Conservation (phyloP, 2,888 invertebrate species). For the Bhutanitis thaidina region DNA sequence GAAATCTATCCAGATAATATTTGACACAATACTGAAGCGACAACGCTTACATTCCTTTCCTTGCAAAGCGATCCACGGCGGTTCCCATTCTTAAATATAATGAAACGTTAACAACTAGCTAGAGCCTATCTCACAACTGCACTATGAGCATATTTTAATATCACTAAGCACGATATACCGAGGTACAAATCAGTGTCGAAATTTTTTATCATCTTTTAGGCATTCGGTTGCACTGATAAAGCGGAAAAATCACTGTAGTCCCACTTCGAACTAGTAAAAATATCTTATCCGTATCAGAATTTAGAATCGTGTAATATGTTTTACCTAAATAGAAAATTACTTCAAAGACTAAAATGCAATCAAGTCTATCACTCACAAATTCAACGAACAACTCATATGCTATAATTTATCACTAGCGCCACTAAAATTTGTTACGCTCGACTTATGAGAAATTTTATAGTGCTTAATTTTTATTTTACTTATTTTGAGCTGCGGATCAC, state of each 20-base stretch:
- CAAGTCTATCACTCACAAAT: conserved; percentile 49
- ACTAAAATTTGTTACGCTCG: conserved; percentile 9
- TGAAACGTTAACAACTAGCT: conserved; percentile 67
- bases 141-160: conserved; percentile 73
- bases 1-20: conserved; percentile 5
- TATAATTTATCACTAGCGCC: conserved; percentile 15
- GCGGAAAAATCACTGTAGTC: conserved; percentile 35
- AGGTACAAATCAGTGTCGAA: conserved; percentile 36
- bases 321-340: conserved; percentile 41
- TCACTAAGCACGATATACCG: conserved; percentile 70
- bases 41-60: conserved; percentile 23
- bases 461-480: conserved; percentile 36
- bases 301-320: conserved; percentile 53
- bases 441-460: conserved; percentile 17
- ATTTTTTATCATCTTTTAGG: conserved; percentile 22
- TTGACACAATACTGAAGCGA: conserved; percentile 9
- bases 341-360: conserved; percentile 45
- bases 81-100: conserved; percentile 41
- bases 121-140: conserved; percentile 73
- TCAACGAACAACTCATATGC: conserved; percentile 26
- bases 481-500: conserved; percentile 52
- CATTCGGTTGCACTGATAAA: conserved; percentile 48
- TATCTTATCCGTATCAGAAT: conserved; percentile 55
- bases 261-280: conserved; percentile 44
- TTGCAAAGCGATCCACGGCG: conserved; percentile 42